phyloP scores from a whole-genome alignment of 2,888 invertebrate genomes.

The Stegana nigrithorax region DNA sequence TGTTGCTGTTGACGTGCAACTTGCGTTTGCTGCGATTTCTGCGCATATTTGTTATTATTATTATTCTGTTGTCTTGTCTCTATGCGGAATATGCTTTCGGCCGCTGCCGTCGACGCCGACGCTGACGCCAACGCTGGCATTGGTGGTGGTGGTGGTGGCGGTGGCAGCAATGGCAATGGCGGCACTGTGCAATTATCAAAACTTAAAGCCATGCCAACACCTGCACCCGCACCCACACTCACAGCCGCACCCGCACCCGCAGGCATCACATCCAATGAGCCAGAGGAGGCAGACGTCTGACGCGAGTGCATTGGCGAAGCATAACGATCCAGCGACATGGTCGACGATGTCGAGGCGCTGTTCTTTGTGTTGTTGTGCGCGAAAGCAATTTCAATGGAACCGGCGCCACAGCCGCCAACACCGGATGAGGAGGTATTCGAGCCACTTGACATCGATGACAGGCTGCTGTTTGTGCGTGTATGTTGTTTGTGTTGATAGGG shows the following conservation, averaged over 20 bases:
- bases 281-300: slow-evolving; percentile 60
- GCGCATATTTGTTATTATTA: slow-evolving; percentile 41
- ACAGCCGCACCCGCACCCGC: slow-evolving; percentile 19
- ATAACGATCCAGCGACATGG: slow-evolving; percentile 55
- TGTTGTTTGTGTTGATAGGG: slow-evolving; percentile 35
- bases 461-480: slow-evolving; percentile 65
- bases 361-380: slow-evolving; percentile 33
- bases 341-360: slow-evolving; percentile 46
- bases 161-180: slow-evolving; percentile 48
- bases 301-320: slow-evolving; percentile 61
- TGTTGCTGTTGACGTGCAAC: slow-evolving; percentile 31
- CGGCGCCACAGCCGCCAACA: slow-evolving; percentile 45
- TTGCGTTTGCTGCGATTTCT: slow-evolving; percentile 37
- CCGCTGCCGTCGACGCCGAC: slow-evolving; percentile 21
- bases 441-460: slow-evolving; percentile 63
- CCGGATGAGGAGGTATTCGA: slow-evolving; percentile 58
- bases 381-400: slow-evolving; percentile 36
- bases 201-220: background rate
- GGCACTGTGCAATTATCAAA: slow-evolving; percentile 47
- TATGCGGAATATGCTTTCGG: slow-evolving; percentile 30
- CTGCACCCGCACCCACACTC: slow-evolving; percentile 31
- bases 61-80: slow-evolving; percentile 36
- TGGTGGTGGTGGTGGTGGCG: slow-evolving; percentile 44
- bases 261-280: slow-evolving; percentile 44
- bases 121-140: slow-evolving; percentile 3